Evolutionary conservation across 2,888 invertebrate species (phyloP).

Genomic region (Drosophila barbarae): DNA sequence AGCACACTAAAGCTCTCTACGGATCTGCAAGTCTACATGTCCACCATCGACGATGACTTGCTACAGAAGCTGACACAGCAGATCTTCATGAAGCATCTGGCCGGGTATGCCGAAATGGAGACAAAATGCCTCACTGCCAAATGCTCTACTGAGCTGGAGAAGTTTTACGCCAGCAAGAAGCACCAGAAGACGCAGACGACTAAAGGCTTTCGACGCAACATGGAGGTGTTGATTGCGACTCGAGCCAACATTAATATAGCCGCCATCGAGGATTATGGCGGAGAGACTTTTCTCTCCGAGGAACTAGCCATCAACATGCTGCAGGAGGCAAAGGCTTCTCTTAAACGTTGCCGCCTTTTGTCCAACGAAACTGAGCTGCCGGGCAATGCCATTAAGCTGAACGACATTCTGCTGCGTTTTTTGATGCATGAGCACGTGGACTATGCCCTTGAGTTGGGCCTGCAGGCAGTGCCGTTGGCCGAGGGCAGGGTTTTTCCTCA

Average conservation of each 20-base stretch:
- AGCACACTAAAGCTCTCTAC: conserved; percentile 88
- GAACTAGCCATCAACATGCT: conserved; percentile 94
- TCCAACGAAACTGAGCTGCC: conserved; percentile 89
- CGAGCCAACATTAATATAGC: conserved; percentile 95
- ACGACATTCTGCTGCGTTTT: conserved; percentile 91
- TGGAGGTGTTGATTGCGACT: conserved; percentile 95
- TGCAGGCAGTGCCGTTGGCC: conserved; percentile 92
- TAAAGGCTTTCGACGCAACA: conserved; percentile 94
- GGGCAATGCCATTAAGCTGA: conserved; percentile 87
- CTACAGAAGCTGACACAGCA: conserved; percentile 88
- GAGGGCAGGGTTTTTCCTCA: conserved; percentile 93
- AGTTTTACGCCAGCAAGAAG: conserved; percentile 94
- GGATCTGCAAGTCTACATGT: conserved; percentile 87
- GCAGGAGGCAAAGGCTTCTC: conserved; percentile 93
- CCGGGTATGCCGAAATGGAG: conserved; percentile 90
- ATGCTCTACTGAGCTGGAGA: conserved; percentile 86
- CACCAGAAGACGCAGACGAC: conserved; percentile 97
- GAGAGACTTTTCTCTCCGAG: conserved; percentile 97
- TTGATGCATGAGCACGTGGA: conserved; percentile 95
- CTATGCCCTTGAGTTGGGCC: conserved; percentile 95
- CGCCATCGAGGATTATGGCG: conserved; percentile 97
- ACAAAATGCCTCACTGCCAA: conserved; percentile 88
- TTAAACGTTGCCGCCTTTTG: conserved; percentile 91
- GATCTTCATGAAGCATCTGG: conserved; percentile 89
- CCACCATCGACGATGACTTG: conserved; percentile 89